Percentiles rank a stretch among this genome's conserved stretches.
These are phyloP conservation scores for Gallinago stenura DNA, from an alignment of 2,797 vertebrate genomes.

Conservation along the genomic window DNA sequence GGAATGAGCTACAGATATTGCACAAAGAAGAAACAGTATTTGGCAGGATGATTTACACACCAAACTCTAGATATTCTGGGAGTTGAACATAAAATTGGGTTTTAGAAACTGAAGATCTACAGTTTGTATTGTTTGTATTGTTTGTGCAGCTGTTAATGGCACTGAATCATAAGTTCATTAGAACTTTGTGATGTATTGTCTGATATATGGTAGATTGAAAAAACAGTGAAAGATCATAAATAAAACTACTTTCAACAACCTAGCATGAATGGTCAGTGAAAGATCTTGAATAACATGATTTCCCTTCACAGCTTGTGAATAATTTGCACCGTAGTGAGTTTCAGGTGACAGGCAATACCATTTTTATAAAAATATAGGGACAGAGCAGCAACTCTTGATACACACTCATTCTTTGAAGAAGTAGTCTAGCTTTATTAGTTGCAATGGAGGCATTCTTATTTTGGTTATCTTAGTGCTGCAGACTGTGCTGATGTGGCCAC, in stretches of 20 bases:
- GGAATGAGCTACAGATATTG: not conserved
- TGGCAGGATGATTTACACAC: not conserved
- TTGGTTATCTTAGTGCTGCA: not conserved
- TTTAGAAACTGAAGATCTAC: not conserved
- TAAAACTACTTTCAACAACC: constrained; percentile 5
- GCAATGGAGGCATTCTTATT: not conserved
- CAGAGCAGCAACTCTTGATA: not conserved
- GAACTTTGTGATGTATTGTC: not conserved
- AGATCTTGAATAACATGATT: not conserved
- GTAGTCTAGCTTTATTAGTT: not conserved
- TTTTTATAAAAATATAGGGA: not conserved
- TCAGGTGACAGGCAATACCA: not conserved
- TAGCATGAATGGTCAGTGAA: not conserved
- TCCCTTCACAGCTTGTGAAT: not conserved
- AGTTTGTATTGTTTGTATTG: not conserved
- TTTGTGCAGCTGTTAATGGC: not conserved
- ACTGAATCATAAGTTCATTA: constrained; percentile 2
- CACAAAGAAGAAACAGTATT: not conserved
- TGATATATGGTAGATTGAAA: not conserved
- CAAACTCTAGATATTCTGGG: not conserved
- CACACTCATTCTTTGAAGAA: not conserved
- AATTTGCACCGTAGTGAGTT: not conserved
- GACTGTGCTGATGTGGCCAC: not conserved
- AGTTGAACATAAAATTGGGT: not conserved
- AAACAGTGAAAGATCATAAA: not conserved